Evolutionary conservation across 2,113 vertebrate genomes (phyloP).

Genomic region (Fukomys damarensis): DNA sequence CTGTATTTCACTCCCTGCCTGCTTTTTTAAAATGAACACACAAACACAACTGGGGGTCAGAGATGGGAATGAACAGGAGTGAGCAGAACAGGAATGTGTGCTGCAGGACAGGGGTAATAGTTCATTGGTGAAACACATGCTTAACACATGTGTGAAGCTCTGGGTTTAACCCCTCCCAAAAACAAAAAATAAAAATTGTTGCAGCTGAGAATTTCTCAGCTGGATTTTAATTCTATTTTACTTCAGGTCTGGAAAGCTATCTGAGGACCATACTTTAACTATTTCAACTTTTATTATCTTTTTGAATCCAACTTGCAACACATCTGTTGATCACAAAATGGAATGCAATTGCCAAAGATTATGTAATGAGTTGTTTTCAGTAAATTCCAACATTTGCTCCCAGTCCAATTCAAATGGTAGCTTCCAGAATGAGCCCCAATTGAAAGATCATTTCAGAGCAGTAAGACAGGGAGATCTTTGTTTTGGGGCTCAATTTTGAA

Average conservation of each 20-base stretch:
- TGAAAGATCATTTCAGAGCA: conserved; percentile 61
- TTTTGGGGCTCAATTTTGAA: conserved; percentile 21
- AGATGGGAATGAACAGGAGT: background rate
- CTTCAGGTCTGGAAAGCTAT: conserved; percentile 55
- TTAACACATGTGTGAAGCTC: background rate
- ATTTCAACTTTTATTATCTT: conserved; percentile 53
- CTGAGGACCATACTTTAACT: conserved; percentile 30
- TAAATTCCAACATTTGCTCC: conserved; percentile 62
- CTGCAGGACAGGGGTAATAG: background rate
- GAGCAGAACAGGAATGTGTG: conserved; percentile 2
- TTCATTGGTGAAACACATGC: background rate
- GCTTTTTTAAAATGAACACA: conserved; percentile 21
- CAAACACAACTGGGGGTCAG: background rate
- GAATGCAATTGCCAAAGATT: conserved; percentile 70
- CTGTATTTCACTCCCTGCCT: background rate
- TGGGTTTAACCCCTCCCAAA: background rate
- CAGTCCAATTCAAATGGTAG: conserved; percentile 56
- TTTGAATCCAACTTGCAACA: conserved; percentile 37
- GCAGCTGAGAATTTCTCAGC: background rate
- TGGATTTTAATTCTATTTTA: conserved; percentile 50
- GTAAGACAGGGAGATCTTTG: background rate
- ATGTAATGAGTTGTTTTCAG: conserved; percentile 65
- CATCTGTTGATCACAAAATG: conserved; percentile 66
- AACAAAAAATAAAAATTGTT: background rate
- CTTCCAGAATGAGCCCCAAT: conserved; percentile 57